Percentiles rank a stretch among this genome's conserved stretches.
phyloP scores from a whole-genome alignment of 2,797 vertebrate species.

The Coracias cyanogaster region DNA sequence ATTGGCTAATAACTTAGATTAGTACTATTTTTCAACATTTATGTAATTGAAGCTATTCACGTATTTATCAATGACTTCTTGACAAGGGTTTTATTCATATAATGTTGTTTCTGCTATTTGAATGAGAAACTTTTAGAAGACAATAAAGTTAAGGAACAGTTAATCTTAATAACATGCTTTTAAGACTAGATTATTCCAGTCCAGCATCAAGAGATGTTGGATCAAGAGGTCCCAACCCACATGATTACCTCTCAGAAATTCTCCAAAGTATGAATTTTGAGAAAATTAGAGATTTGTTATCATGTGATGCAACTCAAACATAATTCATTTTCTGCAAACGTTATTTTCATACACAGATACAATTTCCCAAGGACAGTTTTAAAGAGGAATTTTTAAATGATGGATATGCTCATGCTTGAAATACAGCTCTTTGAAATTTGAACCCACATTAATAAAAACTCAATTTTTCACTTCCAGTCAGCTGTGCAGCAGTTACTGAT shows the following conservation, averaged over 20 bases:
- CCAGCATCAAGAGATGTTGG: background rate
- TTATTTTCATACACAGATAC: background rate
- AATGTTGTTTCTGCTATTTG: background rate
- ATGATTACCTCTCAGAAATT: background rate
- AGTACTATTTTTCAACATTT: background rate
- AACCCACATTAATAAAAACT: background rate
- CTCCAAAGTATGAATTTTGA: background rate
- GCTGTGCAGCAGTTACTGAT: background rate
- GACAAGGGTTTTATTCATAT: background rate
- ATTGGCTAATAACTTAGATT: background rate
- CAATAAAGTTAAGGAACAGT: background rate
- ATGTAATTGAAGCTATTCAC: background rate
- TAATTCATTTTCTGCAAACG: background rate
- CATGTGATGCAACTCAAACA: background rate
- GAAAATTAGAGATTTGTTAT: background rate
- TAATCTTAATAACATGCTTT: background rate
- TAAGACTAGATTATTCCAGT: background rate
- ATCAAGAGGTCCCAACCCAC: background rate
- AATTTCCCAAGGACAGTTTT: background rate
- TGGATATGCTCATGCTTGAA: background rate
- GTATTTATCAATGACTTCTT: background rate
- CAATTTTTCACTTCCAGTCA: background rate
- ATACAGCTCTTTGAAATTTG: background rate
- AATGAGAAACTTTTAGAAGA: background rate
- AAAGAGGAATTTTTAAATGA: rapidly evolving